A percentile compares a stretch with the other conserved stretches of the same genome.
Conservation (phyloP, 2,888 invertebrate species). For the Eristalis arbustorum region DNA sequence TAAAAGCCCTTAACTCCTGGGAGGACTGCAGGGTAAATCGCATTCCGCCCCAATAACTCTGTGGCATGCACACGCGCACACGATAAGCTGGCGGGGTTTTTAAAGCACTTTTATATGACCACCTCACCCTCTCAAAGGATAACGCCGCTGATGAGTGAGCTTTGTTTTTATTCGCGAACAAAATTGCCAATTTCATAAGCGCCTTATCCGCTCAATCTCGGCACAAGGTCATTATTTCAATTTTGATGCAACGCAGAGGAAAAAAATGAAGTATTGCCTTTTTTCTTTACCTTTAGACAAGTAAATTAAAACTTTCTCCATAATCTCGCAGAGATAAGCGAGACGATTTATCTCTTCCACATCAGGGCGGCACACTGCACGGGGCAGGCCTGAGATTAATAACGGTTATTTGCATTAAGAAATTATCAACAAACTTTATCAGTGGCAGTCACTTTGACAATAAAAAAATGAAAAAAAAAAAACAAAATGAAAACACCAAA, state of each 20-base stretch:
- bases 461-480: neutral
- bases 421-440: constrained; percentile 45
- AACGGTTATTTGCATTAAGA: constrained; percentile 35
- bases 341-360: constrained; percentile 16
- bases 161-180: neutral
- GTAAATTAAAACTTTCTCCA: constrained; percentile 37
- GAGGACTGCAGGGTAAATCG: too few species aligned
- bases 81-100: too few species aligned
- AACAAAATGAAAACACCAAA: neutral
- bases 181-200: neutral
- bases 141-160: neutral
- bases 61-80: too few species aligned
- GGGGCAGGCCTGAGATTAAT: constrained; percentile 18
- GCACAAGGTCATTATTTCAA: neutral
- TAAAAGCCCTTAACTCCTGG: too few species aligned
- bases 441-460: constrained; percentile 13
- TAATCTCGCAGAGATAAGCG: constrained; percentile 7
- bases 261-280: neutral
- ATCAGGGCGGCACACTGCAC: neutral
- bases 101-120: too few species aligned
- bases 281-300: neutral
- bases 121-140: too few species aligned
- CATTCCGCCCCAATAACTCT: too few species aligned
- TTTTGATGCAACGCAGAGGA: neutral
- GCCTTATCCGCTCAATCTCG: neutral